Evolutionary conservation across 2,797 vertebrate genomes (phyloP), one percentile per base, ranked within the genome.

Genomic region (Melanogrammus aeglefinus): DNA sequence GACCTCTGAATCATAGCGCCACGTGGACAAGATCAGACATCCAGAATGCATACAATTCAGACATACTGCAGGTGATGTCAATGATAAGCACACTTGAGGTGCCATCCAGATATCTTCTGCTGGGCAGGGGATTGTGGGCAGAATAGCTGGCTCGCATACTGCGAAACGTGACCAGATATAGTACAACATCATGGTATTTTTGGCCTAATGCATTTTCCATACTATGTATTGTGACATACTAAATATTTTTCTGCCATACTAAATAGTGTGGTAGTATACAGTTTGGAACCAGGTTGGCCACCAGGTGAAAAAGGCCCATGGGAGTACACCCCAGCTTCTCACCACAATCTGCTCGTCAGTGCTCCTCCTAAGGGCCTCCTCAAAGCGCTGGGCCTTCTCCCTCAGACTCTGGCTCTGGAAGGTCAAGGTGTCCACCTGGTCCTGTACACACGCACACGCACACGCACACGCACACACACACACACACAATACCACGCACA

Each of bases 261-360:
- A 33, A 33, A 33, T 2, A 33, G 31, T 33, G 31, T 33, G 31
- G 31, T 33, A 33, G 31, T 33, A 33, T 33, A n/a, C n/a, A n/a
- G n/a, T n/a, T n/a, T n/a, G n/a, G n/a, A 57, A 21, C 47, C 18
- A 8, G n/a, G 57, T 8, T 63, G 57, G 57, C n/a, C 7, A 8
- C 21, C 24, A 9, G 1, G 57, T 63, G 51, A 8, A 63, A 8
- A 33, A 16, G 69, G 69, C 27, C 29, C 27, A 33, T 31, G 6
- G 16, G 27, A 38, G 44, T 77, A 29, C 24, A 72, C 35, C 27
- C 14, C 47, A 63, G n/a, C 35, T 77, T 84, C 89, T 79, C 94
- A 99, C 97, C 94, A 98, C 93, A 31, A 98, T 94, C 86, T 99
- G 97, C 75, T 99, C 97, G 38, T 98, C 96, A 0, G 96, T 96